Evolutionary conservation across 1,140 invertebrate genomes (phyloP), one percentile per base, ranked within the genome.

Genomic region (Drosophila kurseongensis): DNA sequence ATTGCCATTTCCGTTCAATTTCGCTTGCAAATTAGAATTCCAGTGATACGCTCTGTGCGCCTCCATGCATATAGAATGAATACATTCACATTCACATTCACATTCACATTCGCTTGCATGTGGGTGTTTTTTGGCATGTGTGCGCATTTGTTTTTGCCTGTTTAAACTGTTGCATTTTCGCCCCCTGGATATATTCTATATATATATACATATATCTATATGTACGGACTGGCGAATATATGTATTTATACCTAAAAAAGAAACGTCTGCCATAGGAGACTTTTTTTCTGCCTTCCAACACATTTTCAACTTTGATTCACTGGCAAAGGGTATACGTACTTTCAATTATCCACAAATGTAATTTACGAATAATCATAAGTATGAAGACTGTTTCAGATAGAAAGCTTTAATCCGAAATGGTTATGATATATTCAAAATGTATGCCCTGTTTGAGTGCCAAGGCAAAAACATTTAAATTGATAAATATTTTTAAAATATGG

Each of bases 1-100:
- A 89, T 89, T 89, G 85, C 77, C 85, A 89, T 89, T 89, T 89
- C 84, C 84, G 85, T 89, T 89, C 85, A 89, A 89, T 89, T 89
- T 89, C 84, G 77, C 85, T 89, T 78, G 80, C 85, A 90, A 89
- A 89, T 89, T 84, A 84, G 84, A 89, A 89, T 89, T 89, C 80
- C 84, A 88, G 84, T 89, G 84, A 88, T 88, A 89, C 56, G 84
- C 84, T 84, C 72, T 57, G 58, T 66, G 65, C 75, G 71, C 73
- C 79, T 74, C 51, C 82, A 82, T 86, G 82, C 82, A 86, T 86
- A 76, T 76, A 50, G 72, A 82, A 86, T 83, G 79, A 72, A 68
- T 58, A 51, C 44, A 40, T 44, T 40, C 29, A 6, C 29, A 50
- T n/a, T 14, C 36, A 12, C 35, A 40, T 29, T 50, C 35, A 9